phyloP scores from a whole-genome alignment of 2,888 invertebrate species.

The Acanthacorydalis orientalis region DNA sequence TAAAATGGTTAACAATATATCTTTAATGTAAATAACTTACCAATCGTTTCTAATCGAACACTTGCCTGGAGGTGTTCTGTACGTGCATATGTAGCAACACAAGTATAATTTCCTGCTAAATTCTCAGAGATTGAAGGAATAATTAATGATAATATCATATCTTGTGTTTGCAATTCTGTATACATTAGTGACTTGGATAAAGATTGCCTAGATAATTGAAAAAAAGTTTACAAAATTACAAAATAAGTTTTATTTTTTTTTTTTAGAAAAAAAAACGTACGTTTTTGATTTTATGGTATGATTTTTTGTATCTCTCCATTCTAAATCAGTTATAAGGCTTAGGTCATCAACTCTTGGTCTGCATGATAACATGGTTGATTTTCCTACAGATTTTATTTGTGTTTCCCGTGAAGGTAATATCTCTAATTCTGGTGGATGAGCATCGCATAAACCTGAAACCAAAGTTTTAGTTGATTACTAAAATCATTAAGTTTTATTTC shows the following conservation, averaged over 20 bases:
- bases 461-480: background rate
- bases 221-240: constrained; percentile 5
- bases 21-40: constrained; percentile 30
- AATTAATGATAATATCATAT: constrained; percentile 30
- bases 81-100: constrained; percentile 62
- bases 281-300: constrained; percentile 47
- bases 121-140: constrained; percentile 56
- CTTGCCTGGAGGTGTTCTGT: constrained; percentile 45
- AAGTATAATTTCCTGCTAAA: constrained; percentile 69
- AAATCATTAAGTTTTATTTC: no score
- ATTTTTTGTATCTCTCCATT: constrained; percentile 63
- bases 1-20: background rate
- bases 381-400: constrained; percentile 58
- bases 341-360: constrained; percentile 52
- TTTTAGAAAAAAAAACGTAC: no score
- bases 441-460: constrained; percentile 10
- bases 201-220: constrained; percentile 23
- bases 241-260: no score
- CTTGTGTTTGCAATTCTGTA: constrained; percentile 33
- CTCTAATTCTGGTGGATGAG: constrained; percentile 33
- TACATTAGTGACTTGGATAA: constrained; percentile 40
- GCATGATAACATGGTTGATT: constrained; percentile 62
- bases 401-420: constrained; percentile 52
- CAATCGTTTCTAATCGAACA: constrained; percentile 55
- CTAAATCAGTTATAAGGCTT: constrained; percentile 49